Evolutionary conservation across 2,113 vertebrate species (phyloP), one percentile per base, ranked within the genome.

Genomic region (Solea senegalensis): DNA sequence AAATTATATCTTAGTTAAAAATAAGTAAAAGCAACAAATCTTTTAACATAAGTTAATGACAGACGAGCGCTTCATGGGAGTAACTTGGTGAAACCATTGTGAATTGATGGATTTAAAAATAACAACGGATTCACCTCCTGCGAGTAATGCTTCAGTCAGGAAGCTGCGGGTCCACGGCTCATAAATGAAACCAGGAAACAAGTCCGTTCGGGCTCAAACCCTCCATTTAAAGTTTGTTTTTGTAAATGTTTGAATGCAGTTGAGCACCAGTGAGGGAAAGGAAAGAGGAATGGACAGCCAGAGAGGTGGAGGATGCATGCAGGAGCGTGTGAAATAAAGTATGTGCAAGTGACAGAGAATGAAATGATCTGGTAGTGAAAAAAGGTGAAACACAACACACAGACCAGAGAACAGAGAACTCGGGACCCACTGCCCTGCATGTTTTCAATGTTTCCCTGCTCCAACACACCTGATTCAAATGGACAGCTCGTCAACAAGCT

Each of bases 191-290:
- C 61, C 76, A 81, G 82, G 82, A 85, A 81, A 69, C 26, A 56
- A 21, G 16, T 15, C 55, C 65, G 44, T 45, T 27, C 49, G 12
- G 66, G 48, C 28, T 68, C 76, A 56, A 83, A 65, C 39, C 1
- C 21, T 71, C 76, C 48, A 80, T 78, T 84, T 71, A 83, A 84
- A 69, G 74, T 67, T n/a, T 13, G 28, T 60, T 84, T 84, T 81
- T 81, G 86, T 65, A 73, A 82, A 39, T 2, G 53, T 59, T 74
- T 7, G 5, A 66, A 15, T 4, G 28, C 14, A 65, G 44, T 40
- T 50, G 56, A 69, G 51, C 39, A 8, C 12, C 34, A 34, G 34
- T 34, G 34, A 34, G 5, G 34, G 34, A 34, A 34, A 34, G 0
- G 34, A 34, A 34, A 34, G 34, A 34, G 34, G 34, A 34, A 73